These are phyloP conservation scores for Lepidurus packardi DNA, from an alignment of 1,140 invertebrate genomes.

Conservation along the genomic window DNA sequence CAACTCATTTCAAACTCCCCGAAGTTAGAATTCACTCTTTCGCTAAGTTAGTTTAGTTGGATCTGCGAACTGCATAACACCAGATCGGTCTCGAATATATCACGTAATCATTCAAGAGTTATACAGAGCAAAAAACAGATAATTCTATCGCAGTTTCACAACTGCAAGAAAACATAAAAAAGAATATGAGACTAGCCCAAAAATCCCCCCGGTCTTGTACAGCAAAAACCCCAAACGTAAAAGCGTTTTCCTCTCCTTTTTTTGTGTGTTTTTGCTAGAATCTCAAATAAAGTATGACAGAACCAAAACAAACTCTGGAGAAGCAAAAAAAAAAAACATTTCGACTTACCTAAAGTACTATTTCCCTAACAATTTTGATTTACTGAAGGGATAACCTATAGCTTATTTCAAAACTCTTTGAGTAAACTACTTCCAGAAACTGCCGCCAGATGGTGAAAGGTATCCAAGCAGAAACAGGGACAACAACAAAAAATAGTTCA, in stretches of 20 bases:
- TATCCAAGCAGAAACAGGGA: not conserved
- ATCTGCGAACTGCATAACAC: too few relatives aligned
- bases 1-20: not conserved
- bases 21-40: too few relatives aligned
- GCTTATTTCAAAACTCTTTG: not conserved
- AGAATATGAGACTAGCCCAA: slow-evolving; percentile 7
- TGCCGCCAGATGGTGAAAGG: not conserved
- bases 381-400: not conserved
- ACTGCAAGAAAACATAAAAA: not conserved
- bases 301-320: too few relatives aligned
- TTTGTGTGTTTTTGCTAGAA: not conserved
- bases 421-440: not conserved
- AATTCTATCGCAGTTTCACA: not conserved
- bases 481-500: not conserved
- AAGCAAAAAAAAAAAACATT: too few relatives aligned
- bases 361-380: not conserved
- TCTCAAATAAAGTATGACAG: not conserved
- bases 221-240: not conserved
- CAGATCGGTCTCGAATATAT: too few relatives aligned
- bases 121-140: not conserved
- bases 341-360: not conserved
- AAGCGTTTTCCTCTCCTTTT: not conserved
- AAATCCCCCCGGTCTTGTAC: not conserved
- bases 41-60: too few relatives aligned
- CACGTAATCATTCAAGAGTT: too few relatives aligned